A percentile compares a stretch with the other conserved stretches of the same genome.
Conservation (phyloP, 2,888 invertebrate species). For the Eilema depressum region DNA sequence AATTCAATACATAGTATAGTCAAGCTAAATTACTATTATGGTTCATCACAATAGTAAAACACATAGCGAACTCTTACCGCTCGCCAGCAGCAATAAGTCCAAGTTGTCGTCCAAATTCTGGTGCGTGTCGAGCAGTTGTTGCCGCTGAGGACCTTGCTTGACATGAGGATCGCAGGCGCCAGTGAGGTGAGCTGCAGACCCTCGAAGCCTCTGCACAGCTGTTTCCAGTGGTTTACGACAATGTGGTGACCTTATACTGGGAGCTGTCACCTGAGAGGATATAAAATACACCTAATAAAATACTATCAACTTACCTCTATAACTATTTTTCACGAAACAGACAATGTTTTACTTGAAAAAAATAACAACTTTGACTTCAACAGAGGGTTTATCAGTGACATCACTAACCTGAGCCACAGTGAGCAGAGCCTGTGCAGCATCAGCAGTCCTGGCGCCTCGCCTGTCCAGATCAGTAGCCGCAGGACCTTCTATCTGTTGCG, state of each 20-base stretch:
- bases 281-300: not conserved
- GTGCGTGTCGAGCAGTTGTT: constrained; percentile 12
- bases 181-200: constrained; percentile 4
- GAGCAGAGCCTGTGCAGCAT: constrained; percentile 50
- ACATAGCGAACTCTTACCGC: constrained; percentile 3
- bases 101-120: constrained; percentile 11
- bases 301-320: not conserved
- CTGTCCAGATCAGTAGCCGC: not conserved
- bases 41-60: not conserved
- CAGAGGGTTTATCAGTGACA: not conserved
- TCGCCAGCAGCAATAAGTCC: constrained; percentile 12
- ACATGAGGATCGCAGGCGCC: constrained; percentile 8
- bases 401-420: constrained; percentile 53
- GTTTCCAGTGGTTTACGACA: constrained; percentile 11
- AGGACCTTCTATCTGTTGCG: constrained; percentile 39
- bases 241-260: constrained; percentile 15
- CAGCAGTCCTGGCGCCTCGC: constrained; percentile 37
- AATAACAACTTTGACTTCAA: not conserved
- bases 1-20: not conserved
- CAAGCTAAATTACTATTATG: not conserved
- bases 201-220: constrained; percentile 12
- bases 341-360: too few species aligned
- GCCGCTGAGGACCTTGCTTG: constrained; percentile 6
- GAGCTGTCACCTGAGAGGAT: constrained; percentile 18
- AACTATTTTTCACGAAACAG: not conserved